A percentile compares a stretch with the other conserved stretches of the same genome.
phyloP scores from a whole-genome alignment of 30 jellyfish, hydroid and myxozoan genomes.

The Cassiopea andromeda region DNA sequence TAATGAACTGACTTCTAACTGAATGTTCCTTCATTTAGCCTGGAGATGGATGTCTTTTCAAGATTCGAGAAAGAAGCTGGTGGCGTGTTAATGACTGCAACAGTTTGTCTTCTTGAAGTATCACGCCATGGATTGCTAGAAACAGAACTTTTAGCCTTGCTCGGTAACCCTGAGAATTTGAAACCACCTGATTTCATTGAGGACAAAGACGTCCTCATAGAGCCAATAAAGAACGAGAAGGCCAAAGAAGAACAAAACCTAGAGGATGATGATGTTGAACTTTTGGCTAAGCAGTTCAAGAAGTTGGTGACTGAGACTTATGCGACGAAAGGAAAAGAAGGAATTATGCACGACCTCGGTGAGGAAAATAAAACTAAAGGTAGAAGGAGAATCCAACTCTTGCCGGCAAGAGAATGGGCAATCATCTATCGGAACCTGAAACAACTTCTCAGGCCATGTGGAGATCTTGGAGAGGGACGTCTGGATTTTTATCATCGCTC shows the following conservation, averaged over 20 bases:
- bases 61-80: slow-evolving; percentile 75
- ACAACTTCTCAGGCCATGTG: slow-evolving; percentile 74
- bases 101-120: slow-evolving; percentile 65
- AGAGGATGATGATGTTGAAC: slow-evolving; percentile 19
- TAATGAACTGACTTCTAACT: too few relatives aligned
- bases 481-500: slow-evolving; percentile 74
- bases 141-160: slow-evolving; percentile 63
- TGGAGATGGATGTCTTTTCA: slow-evolving; percentile 67
- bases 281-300: slow-evolving; percentile 48
- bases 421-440: slow-evolving; percentile 64
- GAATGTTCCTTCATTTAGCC: slow-evolving; percentile 27
- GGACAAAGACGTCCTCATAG: slow-evolving; percentile 17
- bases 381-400: slow-evolving; percentile 38
- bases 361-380: slow-evolving; percentile 14
- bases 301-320: slow-evolving; percentile 74
- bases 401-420: slow-evolving; percentile 81
- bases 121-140: slow-evolving; percentile 79
- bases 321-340: slow-evolving; percentile 52
- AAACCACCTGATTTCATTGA: slow-evolving; percentile 44
- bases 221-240: slow-evolving; percentile 25
- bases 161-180: slow-evolving; percentile 38
- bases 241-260: slow-evolving; percentile 47
- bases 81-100: slow-evolving; percentile 60
- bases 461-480: slow-evolving; percentile 74
- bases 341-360: not conserved